phyloP scores from a whole-genome alignment of 2,113 vertebrate species.

The Empidonax alnorum region DNA sequence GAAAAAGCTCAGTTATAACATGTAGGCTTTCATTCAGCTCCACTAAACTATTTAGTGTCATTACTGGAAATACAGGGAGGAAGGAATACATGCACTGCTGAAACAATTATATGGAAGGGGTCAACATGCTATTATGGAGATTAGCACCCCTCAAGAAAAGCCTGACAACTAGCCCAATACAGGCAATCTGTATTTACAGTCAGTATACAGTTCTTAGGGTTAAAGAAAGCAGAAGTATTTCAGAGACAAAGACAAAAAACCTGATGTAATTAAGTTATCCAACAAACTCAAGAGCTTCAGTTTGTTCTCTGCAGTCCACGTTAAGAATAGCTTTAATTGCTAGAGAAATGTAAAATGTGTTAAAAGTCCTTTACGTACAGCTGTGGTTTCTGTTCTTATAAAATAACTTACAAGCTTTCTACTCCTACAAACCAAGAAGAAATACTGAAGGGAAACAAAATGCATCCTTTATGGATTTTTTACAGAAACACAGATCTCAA shows the following conservation, averaged over 20 bases:
- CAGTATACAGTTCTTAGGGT: neutral
- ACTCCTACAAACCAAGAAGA: neutral
- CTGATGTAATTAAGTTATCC: neutral
- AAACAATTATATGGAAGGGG: neutral
- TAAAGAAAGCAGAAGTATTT: neutral
- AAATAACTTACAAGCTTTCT: neutral
- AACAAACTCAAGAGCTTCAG: neutral
- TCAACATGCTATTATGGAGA: conserved; percentile 18
- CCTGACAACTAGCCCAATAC: neutral
- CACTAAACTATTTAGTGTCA: neutral
- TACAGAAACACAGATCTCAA: neutral
- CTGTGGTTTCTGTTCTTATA: neutral
- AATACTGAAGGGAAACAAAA: neutral
- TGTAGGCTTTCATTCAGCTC: neutral
- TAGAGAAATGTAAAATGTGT: neutral
- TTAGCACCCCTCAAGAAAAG: neutral
- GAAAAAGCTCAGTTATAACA: neutral
- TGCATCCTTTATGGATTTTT: neutral
- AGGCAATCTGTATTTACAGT: neutral
- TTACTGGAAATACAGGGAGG: neutral
- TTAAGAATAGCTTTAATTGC: neutral
- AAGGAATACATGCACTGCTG: neutral
- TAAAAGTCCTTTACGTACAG: neutral
- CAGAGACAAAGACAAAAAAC: neutral
- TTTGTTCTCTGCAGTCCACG: neutral